Base-by-base conservation (phyloP, 2,113 vertebrate species). In the Cololabis saira region DNA sequence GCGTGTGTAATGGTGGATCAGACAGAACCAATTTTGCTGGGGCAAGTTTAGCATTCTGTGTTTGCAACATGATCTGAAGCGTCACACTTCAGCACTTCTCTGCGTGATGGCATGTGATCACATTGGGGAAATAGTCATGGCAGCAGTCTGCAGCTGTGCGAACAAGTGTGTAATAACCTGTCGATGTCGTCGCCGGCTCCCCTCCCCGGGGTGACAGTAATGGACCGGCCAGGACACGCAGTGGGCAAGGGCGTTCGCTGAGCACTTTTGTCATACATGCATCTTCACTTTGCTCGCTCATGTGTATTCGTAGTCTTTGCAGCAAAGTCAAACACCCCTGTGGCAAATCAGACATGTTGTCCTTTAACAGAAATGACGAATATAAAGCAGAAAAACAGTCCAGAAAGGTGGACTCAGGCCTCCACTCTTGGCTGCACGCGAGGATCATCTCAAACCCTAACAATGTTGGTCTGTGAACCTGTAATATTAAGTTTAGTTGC, bases 251-350 rank as follows among this genome's bases (percentile, higher is more conserved):
- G 62, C 68, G 41, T 24, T 43, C 18, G 52, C 48, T 30, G 59
- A 67, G 55, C 21, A 49, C 58, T 69, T 79, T 65, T 52, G 49
- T 49, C 47, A 42, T 50, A 85, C 85, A 82, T 17, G 69, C 24
- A 64, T 84, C 70, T 83, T 70, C 82, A 78, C 80, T 87, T 79
- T 30, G 15, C 52, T 11, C 47, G 13, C 59, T 56, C 61, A 13
- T 24, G 51, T 45, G 56, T 52, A 62, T 76, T 78, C 70, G 59
- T 63, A 17, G 51, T 52, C 42, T 12, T 16, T 13, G 42, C 15
- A 55, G 41, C 50, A 50, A 66, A 42, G 62, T n/a, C 43, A 67
- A 73, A 64, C 75, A 52, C 14, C 43, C 53, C 5, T 19, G 18
- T 18, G 12, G 45, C 81, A 44, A 33, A 2, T 0, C 61, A 75